These are phyloP conservation scores for Balearica regulorum DNA, from an alignment of 2,797 vertebrate genomes.

Conservation along the genomic window DNA sequence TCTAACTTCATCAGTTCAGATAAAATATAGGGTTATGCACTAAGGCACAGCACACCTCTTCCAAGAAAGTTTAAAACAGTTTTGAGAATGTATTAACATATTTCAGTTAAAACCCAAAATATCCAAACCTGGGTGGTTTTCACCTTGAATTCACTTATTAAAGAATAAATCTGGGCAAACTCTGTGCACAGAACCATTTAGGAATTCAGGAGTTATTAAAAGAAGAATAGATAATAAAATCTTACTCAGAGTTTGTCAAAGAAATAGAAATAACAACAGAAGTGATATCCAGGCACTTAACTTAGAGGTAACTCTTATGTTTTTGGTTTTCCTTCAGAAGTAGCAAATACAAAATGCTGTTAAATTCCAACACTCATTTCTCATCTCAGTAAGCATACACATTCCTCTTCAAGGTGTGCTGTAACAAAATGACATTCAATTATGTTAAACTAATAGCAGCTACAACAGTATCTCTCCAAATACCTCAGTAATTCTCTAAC, in stretches of 20 bases:
- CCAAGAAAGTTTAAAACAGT: not conserved
- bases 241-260: not conserved
- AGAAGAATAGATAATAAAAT: not conserved
- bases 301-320: not conserved
- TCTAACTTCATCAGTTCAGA: not conserved
- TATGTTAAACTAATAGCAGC: not conserved
- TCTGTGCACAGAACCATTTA: not conserved
- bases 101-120: not conserved
- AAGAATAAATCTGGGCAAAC: not conserved
- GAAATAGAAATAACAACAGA: not conserved
- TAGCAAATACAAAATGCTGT: not conserved
- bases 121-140: not conserved
- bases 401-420: not conserved
- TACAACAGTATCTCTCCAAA: not conserved
- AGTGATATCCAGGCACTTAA: not conserved
- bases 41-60: not conserved
- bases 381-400: not conserved
- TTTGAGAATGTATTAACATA: not conserved
- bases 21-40: not conserved
- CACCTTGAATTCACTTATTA: not conserved
- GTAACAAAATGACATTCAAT: not conserved
- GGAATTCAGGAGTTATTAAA: not conserved
- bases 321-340: not conserved
- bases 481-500: not conserved
- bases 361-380: not conserved